Percentiles rank a stretch among this genome's conserved stretches.
phyloP scores from a whole-genome alignment of 1,140 invertebrate species.

The Drosophila ananassae region DNA sequence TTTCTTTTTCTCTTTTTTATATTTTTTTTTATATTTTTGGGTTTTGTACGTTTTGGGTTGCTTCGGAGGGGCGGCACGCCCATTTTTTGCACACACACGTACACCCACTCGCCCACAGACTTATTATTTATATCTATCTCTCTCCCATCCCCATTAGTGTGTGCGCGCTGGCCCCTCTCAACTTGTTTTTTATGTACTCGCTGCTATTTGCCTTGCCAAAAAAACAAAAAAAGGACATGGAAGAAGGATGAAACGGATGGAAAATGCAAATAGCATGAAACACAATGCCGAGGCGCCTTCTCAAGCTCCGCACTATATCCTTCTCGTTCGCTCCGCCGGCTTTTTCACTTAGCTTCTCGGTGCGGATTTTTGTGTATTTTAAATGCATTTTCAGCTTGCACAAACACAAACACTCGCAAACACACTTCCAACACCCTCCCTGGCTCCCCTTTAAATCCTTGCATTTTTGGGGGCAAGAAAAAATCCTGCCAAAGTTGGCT shows the following conservation, averaged over 20 bases:
- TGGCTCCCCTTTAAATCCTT: constrained; percentile 15
- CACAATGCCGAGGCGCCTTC: constrained; percentile 72
- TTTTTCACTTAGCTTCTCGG: constrained; percentile 75
- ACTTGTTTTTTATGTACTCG: constrained; percentile 72
- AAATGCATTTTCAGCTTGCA: constrained; percentile 78
- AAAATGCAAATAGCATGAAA: constrained; percentile 80
- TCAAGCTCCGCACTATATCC: constrained; percentile 44
- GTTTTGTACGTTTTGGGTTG: constrained; percentile 25
- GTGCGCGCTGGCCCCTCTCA: constrained; percentile 54
- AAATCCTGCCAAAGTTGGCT: constrained; percentile 46
- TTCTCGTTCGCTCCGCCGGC: constrained; percentile 24
- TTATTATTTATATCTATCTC: constrained; percentile 74
- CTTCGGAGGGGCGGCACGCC: constrained; percentile 60
- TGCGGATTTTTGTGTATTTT: constrained; percentile 79
- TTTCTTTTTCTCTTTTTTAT: constrained; percentile 10
- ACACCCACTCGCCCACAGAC: constrained; percentile 29
- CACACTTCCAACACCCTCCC: constrained; percentile 4
- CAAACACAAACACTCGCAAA: constrained; percentile 44
- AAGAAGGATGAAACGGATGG: constrained; percentile 22
- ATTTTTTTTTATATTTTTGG: constrained; percentile 20
- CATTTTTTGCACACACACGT: constrained; percentile 61
- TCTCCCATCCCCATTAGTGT: constrained; percentile 34
- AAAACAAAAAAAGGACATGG: constrained; percentile 29
- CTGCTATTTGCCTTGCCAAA: constrained; percentile 70
- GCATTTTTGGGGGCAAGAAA: constrained; percentile 55